Conservation (phyloP, 1,140 invertebrate species). For the Brachionus rubens region DNA sequence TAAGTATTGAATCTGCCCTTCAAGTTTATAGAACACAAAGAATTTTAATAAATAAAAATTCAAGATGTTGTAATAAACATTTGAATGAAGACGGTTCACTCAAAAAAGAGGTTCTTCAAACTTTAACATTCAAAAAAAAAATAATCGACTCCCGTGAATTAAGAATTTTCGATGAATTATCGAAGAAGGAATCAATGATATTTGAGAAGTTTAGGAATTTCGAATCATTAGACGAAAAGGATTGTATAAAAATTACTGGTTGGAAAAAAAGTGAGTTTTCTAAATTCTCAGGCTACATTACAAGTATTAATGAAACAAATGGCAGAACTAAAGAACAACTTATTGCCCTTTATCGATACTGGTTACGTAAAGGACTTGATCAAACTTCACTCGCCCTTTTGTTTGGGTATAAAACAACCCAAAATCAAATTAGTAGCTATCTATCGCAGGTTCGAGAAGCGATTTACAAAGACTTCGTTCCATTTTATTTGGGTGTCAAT, state of each 20-base stretch:
- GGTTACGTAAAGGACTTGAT: constrained; percentile 5
- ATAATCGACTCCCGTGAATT: no score
- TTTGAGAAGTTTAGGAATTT: neutral
- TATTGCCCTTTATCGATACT: constrained; percentile 29
- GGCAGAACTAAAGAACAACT: neutral
- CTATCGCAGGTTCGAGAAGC: neutral
- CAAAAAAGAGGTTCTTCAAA: no score
- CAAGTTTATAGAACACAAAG: neutral
- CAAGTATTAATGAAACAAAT: neutral
- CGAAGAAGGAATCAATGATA: no score
- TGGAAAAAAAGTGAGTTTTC: constrained; percentile 19
- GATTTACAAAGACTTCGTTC: constrained; percentile 7
- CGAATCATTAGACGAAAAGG: neutral
- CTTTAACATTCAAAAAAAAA: no score
- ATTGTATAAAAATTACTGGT: constrained; percentile 2
- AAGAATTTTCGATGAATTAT: no score
- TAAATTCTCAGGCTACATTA: neutral
- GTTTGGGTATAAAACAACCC: neutral
- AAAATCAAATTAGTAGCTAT: constrained; percentile 17
- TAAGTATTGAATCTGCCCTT: neutral
- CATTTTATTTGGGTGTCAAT: constrained; percentile 1
- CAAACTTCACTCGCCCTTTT: neutral
- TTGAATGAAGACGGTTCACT: no score
- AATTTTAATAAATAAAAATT: neutral
- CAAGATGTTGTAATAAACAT: no score